Evolutionary conservation across 2,113 vertebrate genomes (phyloP), one percentile per base, ranked within the genome.

Genomic region (Channa maculata): DNA sequence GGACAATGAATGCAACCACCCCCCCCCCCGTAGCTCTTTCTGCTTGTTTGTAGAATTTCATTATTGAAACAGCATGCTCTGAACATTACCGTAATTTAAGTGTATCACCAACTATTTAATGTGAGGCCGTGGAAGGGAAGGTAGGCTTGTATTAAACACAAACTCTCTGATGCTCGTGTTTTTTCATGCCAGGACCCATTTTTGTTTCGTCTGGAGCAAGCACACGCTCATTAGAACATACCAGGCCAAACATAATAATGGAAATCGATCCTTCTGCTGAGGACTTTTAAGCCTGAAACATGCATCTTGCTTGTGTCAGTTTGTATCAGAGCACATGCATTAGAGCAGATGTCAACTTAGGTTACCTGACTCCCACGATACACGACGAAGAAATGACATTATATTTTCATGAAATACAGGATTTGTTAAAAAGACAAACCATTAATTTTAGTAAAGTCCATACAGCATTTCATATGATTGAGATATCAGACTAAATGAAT

Each of bases 31-130:
- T 24, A 4, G 59, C 13, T 73, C 62, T 58, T 49, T 55, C 51
- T 65, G 63, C 68, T 74, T 43, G 41, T 75, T 81, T 71, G 54
- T 38, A n/a, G 57, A 58, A 52, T 46, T 57, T 65, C 61, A 78
- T 69, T 49, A 58, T 39, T 51, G 34, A 64, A 67, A 58, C 37
- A 59, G 51, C 69, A 71, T 44, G 71, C 15, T 45, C 62, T 36
- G 5, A 50, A 71, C 57, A 60, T 14, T 34, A 34, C 39, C 34
- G 38, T 65, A 66, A 66, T 14, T 53, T 38, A 54, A 41, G 49
- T 53, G 45, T 50, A 63, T 36, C 13, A 8, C 36, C 77, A 9
- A 24, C n/a, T 43, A 46, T 41, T 58, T 55, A 37, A 71, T 63
- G 36, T 53, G 62, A 71, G 61, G 45, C 7, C 53, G 33, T 13